phyloP scores from a whole-genome alignment of 2,797 vertebrate genomes.

The Hippocampus kuda region DNA sequence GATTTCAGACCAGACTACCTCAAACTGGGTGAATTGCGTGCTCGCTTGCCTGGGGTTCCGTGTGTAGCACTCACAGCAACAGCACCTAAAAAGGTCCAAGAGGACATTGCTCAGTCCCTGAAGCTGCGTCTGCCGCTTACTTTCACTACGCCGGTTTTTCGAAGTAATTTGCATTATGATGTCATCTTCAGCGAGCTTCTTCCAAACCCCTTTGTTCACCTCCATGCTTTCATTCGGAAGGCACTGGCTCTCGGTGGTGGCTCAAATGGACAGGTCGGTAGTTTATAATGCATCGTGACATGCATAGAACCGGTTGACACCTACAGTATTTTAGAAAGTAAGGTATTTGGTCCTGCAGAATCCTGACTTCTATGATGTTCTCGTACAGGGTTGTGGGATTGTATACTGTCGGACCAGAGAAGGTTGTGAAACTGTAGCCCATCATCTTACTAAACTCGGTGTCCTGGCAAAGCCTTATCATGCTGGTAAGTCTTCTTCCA shows the following conservation, averaged over 20 bases:
- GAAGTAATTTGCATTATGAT: slow-evolving; percentile 86
- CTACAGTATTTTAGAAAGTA: neutral
- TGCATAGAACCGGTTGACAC: neutral
- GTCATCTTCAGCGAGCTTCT: slow-evolving; percentile 86
- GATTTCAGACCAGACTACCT: slow-evolving; percentile 95
- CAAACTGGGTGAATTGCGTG: slow-evolving; percentile 76
- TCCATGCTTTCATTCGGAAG: slow-evolving; percentile 79
- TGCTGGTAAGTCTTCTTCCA: slow-evolving; percentile 71
- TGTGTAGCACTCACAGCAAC: slow-evolving; percentile 91
- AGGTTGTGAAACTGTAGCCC: slow-evolving; percentile 82
- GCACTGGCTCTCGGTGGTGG: slow-evolving; percentile 66
- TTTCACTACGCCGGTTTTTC: slow-evolving; percentile 84
- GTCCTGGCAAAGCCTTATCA: slow-evolving; percentile 85
- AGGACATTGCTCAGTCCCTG: slow-evolving; percentile 75
- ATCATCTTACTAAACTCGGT: slow-evolving; percentile 79
- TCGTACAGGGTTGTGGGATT: slow-evolving; percentile 82
- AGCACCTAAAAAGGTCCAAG: slow-evolving; percentile 80
- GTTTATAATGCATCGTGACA: neutral
- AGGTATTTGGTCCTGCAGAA: neutral
- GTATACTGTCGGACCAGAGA: slow-evolving; percentile 95
- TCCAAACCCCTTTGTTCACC: slow-evolving; percentile 70
- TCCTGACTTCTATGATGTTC: slow-evolving; percentile 2
- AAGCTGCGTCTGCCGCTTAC: slow-evolving; percentile 67
- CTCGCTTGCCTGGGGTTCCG: slow-evolving; percentile 61
- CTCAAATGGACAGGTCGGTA: slow-evolving; percentile 65